These are phyloP conservation scores for Nomada flava DNA, from an alignment of 2,888 invertebrate genomes.

Conservation along the genomic window DNA sequence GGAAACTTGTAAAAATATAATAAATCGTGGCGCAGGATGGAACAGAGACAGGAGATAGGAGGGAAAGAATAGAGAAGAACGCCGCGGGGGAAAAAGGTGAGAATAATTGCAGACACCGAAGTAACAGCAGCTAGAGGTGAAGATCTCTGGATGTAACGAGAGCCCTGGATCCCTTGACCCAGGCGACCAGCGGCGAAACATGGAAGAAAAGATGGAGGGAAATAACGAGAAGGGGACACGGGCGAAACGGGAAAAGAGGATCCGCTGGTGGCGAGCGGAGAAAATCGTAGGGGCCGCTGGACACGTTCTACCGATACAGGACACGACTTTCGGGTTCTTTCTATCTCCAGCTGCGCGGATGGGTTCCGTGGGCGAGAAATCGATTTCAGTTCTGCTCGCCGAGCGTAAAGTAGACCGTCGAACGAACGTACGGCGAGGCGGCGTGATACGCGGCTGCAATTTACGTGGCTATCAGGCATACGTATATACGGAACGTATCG, in stretches of 20 bases:
- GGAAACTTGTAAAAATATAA: constrained; percentile 56
- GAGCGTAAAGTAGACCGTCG: constrained; percentile 53
- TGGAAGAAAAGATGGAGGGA: constrained; percentile 34
- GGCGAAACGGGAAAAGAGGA: not conserved
- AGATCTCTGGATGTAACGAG: constrained; percentile 39
- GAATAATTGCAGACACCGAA: constrained; percentile 48
- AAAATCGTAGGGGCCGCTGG: constrained; percentile 38
- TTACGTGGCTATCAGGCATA: constrained; percentile 55
- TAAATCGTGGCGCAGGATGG: constrained; percentile 43
- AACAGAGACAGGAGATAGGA: constrained; percentile 5
- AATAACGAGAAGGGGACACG: constrained; percentile 22
- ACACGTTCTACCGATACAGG: constrained; percentile 30
- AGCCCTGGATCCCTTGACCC: constrained; percentile 17
- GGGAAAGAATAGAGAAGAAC: not conserved
- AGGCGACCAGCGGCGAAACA: constrained; percentile 18
- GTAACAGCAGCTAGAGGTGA: not conserved
- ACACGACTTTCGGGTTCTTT: constrained; percentile 48
- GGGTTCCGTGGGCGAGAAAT: constrained; percentile 49
- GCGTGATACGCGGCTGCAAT: constrained; percentile 56
- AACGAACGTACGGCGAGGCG: constrained; percentile 38
- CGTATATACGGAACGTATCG: constrained; percentile 40
- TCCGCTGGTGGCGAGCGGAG: not conserved
- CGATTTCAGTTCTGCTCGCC: constrained; percentile 55
- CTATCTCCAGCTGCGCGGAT: constrained; percentile 36
- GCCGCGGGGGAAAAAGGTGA: constrained; percentile 14